Evolutionary conservation across 2,797 vertebrate genomes (phyloP), one percentile per base, ranked within the genome.

Genomic region (Acrossocheilus wenchowensis): DNA sequence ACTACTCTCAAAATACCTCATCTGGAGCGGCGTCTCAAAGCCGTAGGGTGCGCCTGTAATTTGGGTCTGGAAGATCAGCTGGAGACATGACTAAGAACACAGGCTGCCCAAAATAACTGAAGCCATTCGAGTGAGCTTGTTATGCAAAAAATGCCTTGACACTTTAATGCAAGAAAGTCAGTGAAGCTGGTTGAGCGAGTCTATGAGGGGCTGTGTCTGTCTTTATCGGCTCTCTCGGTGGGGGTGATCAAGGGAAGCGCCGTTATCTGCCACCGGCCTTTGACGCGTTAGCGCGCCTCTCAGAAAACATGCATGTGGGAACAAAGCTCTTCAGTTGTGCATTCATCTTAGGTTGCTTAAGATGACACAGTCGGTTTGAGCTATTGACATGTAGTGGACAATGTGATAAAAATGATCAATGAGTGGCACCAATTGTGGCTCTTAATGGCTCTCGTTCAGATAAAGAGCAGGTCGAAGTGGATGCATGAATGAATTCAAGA

Each of bases 131-230:
- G 89, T 88, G 90, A 89, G 91, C 92, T 94, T 92, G 94, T 94
- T 93, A 93, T 93, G 94, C 93, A 94, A 90, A 89, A 92, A 94
- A 90, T 93, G 88, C 88, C 92, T 93, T 92, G 92, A 92, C 92
- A 92, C 91, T 92, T 81, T 88, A 86, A 88, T 90, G 90, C 89
- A 91, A 90, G 91, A 78, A 90, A 92, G 90, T 91, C 90, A 91
- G 90, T 90, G 93, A 92, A 91, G 89, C 92, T 92, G 89, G 94
- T 89, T 90, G 88, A 85, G 87, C 9, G 84, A 82, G 48, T 73
- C 64, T 82, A 45, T 45, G 78, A 77, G 78, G 85, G 81, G 71
- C 78, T 84, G 62, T 26, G 71, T 54, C 48, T 69, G 72, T 66
- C 85, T 84, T 52, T 78, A 80, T 85, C 78, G 39, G 73, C 64